Evolutionary conservation across 2,888 invertebrate genomes (phyloP), one percentile per base, ranked within the genome.

Genomic region (Pediacus dermestoides): DNA sequence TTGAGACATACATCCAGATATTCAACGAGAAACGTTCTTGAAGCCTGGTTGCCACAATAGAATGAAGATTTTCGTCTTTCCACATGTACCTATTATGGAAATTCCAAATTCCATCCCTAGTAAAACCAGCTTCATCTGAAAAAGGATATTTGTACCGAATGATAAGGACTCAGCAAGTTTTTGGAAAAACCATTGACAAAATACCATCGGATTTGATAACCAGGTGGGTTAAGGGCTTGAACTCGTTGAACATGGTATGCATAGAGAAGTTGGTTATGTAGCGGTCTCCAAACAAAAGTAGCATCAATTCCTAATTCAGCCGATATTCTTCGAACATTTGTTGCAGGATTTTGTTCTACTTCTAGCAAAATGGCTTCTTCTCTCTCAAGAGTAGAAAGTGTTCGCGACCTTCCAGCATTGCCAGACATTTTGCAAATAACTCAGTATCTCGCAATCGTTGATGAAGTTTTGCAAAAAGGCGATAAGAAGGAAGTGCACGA

Each of bases 321-420:
- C 21, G 21, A 18, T 7, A 18, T 18, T 18, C 21, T 18, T 18
- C 21, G 21, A 18, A 18, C 21, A 18, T n/a, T 18, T 18, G 21
- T 18, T 18, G 6, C 21, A 18, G 21, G 21, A n/a, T 18, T 18
- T 18, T 18, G 6, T 18, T 18, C 21, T 18, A 18, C 21, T 18
- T 7, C 6, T 7, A n/a, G 6, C 21, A 18, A 18, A 6, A 18
- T 18, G 6, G 6, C 21, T 18, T 18, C 21, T n/a, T 18, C 6
- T 18, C 6, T 18, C 21, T 6, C 21, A 18, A n/a, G 21, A 6
- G 21, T 18, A 18, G 21, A 18, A 7, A 18, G 6, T 18, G 21
- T 7, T 18, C 21, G 6, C 6, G 21, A 7, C 6, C 21, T 6
- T 18, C 21, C 21, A 18, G 6, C n/a, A 18, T 18, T n/a, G n/a